Conservation (phyloP, 2,888 invertebrate genomes). For the Nephrotoma guestfalica region DNA sequence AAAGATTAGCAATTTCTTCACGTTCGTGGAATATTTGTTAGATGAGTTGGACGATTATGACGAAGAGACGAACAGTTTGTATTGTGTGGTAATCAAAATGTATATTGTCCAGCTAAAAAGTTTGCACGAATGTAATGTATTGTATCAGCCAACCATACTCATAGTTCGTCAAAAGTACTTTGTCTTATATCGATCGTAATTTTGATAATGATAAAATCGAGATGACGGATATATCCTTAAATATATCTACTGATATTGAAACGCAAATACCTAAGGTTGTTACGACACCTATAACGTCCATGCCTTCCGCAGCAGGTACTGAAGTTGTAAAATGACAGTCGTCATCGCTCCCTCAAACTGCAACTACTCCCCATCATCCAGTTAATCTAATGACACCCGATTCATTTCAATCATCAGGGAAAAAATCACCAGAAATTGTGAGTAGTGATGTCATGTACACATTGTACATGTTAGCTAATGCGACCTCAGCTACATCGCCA, state of each 20-base stretch:
- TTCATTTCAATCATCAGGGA: conserved; percentile 53
- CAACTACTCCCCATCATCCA: conserved; percentile 15
- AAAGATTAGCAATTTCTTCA: too few species aligned
- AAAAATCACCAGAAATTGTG: conserved; percentile 18
- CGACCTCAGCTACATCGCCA: conserved; percentile 18
- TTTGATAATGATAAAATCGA: neutral
- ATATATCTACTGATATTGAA: conserved; percentile 13
- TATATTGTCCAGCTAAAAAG: too few species aligned
- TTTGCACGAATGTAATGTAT: conserved; percentile 68
- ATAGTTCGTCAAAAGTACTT: conserved; percentile 19
- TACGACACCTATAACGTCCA: too few species aligned
- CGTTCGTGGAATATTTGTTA: conserved; percentile 28
- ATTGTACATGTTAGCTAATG: conserved; percentile 30
- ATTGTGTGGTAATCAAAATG: too few species aligned
- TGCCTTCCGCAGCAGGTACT: too few species aligned
- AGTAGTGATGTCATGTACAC: conserved; percentile 28
- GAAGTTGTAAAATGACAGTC: too few species aligned
- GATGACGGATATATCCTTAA: conserved; percentile 10
- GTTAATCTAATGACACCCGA: conserved; percentile 78
- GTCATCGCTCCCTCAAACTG: neutral
- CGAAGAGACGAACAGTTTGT: too few species aligned
- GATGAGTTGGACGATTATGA: conserved; percentile 46
- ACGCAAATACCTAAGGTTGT: conserved; percentile 18
- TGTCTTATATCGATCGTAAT: conserved; percentile 12
- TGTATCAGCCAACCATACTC: conserved; percentile 37